Base-by-base conservation (phyloP, 2,113 vertebrate genomes). In the Quiscalus mexicanus region DNA sequence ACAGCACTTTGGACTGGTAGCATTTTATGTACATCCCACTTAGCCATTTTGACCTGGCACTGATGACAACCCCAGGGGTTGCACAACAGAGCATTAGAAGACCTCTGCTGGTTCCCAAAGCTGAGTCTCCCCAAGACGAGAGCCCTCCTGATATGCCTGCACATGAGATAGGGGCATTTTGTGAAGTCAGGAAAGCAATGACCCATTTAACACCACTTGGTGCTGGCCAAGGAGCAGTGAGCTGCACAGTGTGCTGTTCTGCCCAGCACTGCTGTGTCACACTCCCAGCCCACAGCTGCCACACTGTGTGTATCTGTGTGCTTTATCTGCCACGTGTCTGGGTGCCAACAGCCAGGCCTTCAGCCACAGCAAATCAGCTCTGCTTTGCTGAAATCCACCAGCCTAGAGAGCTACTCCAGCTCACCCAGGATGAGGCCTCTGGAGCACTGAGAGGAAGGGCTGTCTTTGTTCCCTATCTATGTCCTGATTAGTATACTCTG, bases 401-500 rank as follows among this genome's bases (percentile, higher is more conserved):
- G 41, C 22, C 87, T 39, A 27, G 0, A 0, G 50, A 78, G 53
- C 16, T 69, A 35, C 27, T 59, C 45, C 68, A 65, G 12, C 35
- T 95, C 78, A 76, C 53, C 30, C 42, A 83, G 59, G 75, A 87
- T 8, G 1, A 1, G 1, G 75, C 18, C 70, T 70, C 75, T 79
- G 59, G 65, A 71, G 52, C 5, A 16, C 31, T 0, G 0, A 89
- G 42, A 78, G 44, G 69, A 93, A 91, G 9, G 28, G 33, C 35
- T 90, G 42, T 63, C 90, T 90, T 74, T 88, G 56, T 89, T 89
- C 33, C 15, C 10, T 89, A 84, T 89, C 64, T 76, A 5, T 78
- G 76, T 52, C 56, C 74, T 78, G 84, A 89, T 87, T 49, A 69
- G 41, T 33, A 62, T 58, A 19, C 58, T 84, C 84, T 95, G 77